Conservation (phyloP, 1,140 invertebrate genomes). For the Lucilia sericata region DNA sequence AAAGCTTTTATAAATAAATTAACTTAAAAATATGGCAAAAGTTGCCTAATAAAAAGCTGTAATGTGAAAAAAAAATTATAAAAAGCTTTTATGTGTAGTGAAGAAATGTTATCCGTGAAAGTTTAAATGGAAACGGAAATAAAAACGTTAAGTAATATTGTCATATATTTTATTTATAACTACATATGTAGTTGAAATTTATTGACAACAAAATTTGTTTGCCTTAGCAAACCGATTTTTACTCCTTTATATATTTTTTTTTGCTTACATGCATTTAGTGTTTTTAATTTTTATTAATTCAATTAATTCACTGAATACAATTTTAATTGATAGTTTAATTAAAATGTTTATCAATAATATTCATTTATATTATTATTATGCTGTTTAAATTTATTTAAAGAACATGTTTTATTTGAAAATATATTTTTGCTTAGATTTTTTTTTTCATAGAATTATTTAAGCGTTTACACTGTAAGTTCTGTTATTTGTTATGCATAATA, state of each 20-base stretch:
- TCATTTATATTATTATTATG: background rate
- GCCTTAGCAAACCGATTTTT: too few relatives aligned
- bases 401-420: background rate
- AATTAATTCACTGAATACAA: background rate
- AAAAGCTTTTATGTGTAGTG: too few relatives aligned
- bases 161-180: too few relatives aligned
- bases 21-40: too few relatives aligned
- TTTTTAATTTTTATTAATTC: background rate
- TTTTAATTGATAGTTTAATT: constrained; percentile 7
- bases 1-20: too few relatives aligned
- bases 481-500: background rate
- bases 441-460: background rate
- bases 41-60: too few relatives aligned
- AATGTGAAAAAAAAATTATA: too few relatives aligned
- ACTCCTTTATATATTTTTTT: background rate
- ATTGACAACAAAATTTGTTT: too few relatives aligned
- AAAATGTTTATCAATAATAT: background rate
- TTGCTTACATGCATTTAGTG: background rate
- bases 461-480: constrained; percentile 19
- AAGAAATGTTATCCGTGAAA: too few relatives aligned
- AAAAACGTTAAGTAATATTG: too few relatives aligned
- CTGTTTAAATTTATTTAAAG: background rate
- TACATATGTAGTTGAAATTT: too few relatives aligned
- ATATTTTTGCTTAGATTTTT: background rate
- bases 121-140: too few relatives aligned